phyloP scores from a whole-genome alignment of 2,797 vertebrate species.

The Chelon labrosus region DNA sequence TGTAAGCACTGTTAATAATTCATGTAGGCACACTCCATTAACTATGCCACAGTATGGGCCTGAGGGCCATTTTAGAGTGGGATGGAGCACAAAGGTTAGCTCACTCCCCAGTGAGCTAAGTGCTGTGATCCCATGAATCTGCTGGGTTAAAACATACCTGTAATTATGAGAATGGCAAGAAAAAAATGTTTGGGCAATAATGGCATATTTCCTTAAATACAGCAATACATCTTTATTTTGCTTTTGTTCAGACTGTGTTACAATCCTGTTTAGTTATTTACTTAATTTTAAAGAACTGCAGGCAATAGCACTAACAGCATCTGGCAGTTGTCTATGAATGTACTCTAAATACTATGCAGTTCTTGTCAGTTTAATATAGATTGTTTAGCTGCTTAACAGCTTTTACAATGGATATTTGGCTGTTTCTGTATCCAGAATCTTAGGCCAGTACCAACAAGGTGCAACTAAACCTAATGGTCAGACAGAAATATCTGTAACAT shows the following conservation, averaged over 20 bases:
- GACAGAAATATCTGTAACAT: background rate
- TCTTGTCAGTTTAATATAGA: too few relatives aligned
- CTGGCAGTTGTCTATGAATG: too few relatives aligned
- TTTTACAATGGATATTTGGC: too few relatives aligned
- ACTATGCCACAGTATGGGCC: constrained; percentile 70
- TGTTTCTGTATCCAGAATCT: too few relatives aligned
- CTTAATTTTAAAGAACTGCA: background rate
- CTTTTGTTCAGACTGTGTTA: background rate
- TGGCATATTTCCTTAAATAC: constrained; percentile 4
- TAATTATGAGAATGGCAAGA: constrained; percentile 50
- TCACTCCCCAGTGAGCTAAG: constrained; percentile 65
- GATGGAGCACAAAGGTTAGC: constrained; percentile 68
- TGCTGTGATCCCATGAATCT: constrained; percentile 64
- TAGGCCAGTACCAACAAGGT: too few relatives aligned
- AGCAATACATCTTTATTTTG: constrained; percentile 4
- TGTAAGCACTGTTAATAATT: constrained; percentile 81
- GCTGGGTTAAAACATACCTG: constrained; percentile 57
- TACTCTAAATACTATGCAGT: too few relatives aligned
- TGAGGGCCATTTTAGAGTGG: constrained; percentile 69
- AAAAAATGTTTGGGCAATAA: constrained; percentile 20
- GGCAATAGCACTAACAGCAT: background rate
- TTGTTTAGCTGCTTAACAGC: too few relatives aligned
- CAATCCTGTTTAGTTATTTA: background rate
- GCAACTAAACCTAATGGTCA: background rate
- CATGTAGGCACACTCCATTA: constrained; percentile 78